Evolutionary conservation across 2,113 vertebrate species (phyloP).

Genomic region (Cinclus mexicanus): DNA sequence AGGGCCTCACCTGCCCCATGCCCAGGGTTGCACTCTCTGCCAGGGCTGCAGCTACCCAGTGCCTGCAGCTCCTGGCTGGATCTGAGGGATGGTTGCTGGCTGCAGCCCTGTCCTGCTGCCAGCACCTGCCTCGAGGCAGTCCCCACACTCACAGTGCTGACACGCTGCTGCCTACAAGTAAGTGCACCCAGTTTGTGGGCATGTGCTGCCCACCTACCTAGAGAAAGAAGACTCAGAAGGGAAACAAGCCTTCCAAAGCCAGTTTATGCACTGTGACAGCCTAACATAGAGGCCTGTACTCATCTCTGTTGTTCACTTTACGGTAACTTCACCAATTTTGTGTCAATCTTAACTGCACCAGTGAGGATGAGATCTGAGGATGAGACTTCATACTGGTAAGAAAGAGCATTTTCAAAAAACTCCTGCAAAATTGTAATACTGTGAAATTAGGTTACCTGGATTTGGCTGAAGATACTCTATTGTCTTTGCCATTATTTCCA

Average conservation of each 20-base stretch:
- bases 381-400: neutral
- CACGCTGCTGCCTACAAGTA: neutral
- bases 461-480: conserved; percentile 98
- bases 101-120: neutral
- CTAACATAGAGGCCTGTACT: neutral
- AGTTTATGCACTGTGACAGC: neutral
- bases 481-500: conserved; percentile 98
- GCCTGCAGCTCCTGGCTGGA: neutral
- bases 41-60: neutral
- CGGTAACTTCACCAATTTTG: fast-evolving
- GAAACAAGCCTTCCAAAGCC: neutral
- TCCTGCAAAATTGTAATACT: neutral
- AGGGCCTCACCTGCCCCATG: fast-evolving
- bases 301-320: neutral
- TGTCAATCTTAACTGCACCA: neutral
- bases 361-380: neutral
- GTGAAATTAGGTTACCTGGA: conserved; percentile 82
- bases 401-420: neutral
- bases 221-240: neutral
- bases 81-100: fast-evolving
- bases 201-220: neutral
- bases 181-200: fast-evolving
- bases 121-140: fast-evolving
- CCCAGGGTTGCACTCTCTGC: neutral
- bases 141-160: neutral